Base-by-base conservation (phyloP, 1,140 invertebrate species). In the Nomia melanderi region DNA sequence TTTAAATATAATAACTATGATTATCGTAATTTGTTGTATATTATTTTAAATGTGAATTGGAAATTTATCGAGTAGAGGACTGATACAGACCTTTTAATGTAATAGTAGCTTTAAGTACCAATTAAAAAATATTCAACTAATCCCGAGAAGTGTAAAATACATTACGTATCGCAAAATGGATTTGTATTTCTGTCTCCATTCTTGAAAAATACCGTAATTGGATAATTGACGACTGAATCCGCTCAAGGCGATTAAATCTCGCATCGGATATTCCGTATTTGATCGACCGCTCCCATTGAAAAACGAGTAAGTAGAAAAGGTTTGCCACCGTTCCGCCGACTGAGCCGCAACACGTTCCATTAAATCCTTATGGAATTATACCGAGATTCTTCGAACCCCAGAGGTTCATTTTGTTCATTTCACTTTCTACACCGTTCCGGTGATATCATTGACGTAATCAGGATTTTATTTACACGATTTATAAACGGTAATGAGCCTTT, bases 261-360 rank as follows among this genome's bases (percentile, higher is more conserved):
- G n/a, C 17, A 25, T 5, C 20, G 29, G 53, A 44, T 60, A 36
- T 31, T 70, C 59, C 20, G 12, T 8, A 12, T 39, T 31, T 44
- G 66, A 81, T 41, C 53, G 63, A 69, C 67, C 50, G 36, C 8
- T 56, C 3, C 1, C 25, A 9, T 47, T 33, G 27, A 57, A 63
- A 14, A 47, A 31, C 63, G 41, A 47, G 33, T 6, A 62, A 77
- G 73, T 77, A 60, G 47, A 81, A 72, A 54, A 67, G 54, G n/a
- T 67, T 53, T 25, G 39, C 20, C 25, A 8, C 36, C 70, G 79
- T 65, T 76, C 53, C 27, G 36, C 17, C 63, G 27, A 23, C 39
- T 12, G 25, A 31, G 14, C 25, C 41, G 73, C 50, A 23, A 31
- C 29, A 36, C 54, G 29, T 31, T 62, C n/a, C 66, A 23, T 25